phyloP scores from a whole-genome alignment of 2,113 vertebrate genomes.

The Cynoglossus semilaevis region DNA sequence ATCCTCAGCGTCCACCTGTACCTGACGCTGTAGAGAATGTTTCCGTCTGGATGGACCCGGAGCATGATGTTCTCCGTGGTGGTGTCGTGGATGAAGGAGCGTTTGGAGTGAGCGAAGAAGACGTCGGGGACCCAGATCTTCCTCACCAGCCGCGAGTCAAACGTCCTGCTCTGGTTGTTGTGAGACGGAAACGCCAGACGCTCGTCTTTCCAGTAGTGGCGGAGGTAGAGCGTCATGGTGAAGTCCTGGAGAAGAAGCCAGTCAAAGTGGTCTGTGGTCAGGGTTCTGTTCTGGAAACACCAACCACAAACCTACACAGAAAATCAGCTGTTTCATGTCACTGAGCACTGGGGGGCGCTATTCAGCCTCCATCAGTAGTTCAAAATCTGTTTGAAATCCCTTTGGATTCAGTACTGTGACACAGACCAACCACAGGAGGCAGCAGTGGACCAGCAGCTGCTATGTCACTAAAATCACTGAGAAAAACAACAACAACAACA shows the following conservation, averaged over 20 bases:
- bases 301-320: too few species aligned
- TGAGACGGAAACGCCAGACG: slow-evolving; percentile 86
- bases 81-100: slow-evolving; percentile 91
- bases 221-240: slow-evolving; percentile 93
- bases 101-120: slow-evolving; percentile 93
- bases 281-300: too few species aligned
- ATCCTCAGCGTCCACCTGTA: slow-evolving; percentile 36
- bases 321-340: too few species aligned
- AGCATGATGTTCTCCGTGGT: slow-evolving; percentile 92
- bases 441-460: too few species aligned
- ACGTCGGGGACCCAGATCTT: slow-evolving; percentile 95
- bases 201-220: slow-evolving; percentile 96
- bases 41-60: slow-evolving; percentile 85
- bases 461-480: too few species aligned
- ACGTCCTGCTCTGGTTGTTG: slow-evolving; percentile 89
- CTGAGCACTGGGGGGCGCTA: too few species aligned
- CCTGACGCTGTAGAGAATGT: slow-evolving; percentile 90
- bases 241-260: slow-evolving; percentile 78
- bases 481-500: too few species aligned
- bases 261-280: too few species aligned
- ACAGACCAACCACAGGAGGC: too few species aligned
- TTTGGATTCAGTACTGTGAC: too few species aligned
- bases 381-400: too few species aligned
- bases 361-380: too few species aligned
- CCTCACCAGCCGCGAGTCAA: slow-evolving; percentile 86